Conservation (phyloP, 2,888 invertebrate species). For the Drosophila picticornis region DNA sequence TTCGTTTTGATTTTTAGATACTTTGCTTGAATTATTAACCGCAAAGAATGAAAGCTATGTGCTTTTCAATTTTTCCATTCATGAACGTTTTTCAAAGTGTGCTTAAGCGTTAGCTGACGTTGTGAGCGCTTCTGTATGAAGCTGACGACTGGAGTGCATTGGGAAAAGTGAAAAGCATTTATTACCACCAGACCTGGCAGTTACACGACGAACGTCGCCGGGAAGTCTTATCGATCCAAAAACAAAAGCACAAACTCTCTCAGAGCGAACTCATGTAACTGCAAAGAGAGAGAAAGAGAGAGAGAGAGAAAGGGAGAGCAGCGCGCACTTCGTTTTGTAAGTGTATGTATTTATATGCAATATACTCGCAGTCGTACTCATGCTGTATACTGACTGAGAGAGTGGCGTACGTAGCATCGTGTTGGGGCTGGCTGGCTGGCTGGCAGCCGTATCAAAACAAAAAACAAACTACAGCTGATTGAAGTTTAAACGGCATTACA, state of each 20-base stretch:
- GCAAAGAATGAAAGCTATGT: conserved; percentile 52
- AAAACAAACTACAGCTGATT: conserved; percentile 81
- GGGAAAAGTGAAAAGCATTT: conserved; percentile 85
- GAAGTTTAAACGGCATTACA: conserved; percentile 44
- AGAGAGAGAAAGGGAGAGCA: conserved; percentile 25
- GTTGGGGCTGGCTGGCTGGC: conserved; percentile 39
- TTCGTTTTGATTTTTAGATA: conserved; percentile 18
- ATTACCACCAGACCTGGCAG: conserved; percentile 68
- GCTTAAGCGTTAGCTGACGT: conserved; percentile 54
- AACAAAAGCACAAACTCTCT: conserved; percentile 53
- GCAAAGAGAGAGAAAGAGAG: conserved; percentile 23
- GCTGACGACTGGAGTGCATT: conserved; percentile 84
- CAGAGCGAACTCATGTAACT: conserved; percentile 36
- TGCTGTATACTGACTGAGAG: conserved; percentile 32
- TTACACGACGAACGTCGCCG: conserved; percentile 44
- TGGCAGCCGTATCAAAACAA: conserved; percentile 62
- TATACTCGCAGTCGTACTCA: conserved; percentile 1
- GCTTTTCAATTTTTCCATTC: conserved; percentile 41
- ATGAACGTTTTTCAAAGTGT: conserved; percentile 33
- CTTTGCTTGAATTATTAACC: conserved; percentile 35
- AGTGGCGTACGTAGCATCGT: conserved; percentile 35
- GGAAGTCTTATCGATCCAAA: conserved; percentile 82
- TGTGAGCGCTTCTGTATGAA: conserved; percentile 81
- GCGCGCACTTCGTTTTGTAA: conserved; percentile 38
- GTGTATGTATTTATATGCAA: conserved; percentile 5